Base-by-base conservation (phyloP, 2,888 invertebrate genomes). In the Cinara cedri region DNA sequence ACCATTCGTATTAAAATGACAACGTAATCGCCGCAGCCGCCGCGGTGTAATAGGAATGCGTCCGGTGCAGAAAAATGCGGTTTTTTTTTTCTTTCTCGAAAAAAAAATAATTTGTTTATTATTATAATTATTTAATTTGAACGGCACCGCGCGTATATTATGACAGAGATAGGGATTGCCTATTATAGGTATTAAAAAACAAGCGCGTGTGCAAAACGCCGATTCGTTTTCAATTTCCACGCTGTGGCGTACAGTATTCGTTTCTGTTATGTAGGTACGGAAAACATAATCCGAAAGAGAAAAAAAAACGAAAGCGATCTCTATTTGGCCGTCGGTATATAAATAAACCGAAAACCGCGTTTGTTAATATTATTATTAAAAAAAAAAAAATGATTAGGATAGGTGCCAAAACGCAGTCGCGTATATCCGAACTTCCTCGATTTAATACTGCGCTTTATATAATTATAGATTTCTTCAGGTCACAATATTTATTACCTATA, bases 1-100 rank as follows among this genome's bases (percentile, higher is more conserved):
- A 63, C 62, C 21, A 74, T 63, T 72, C 42, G 16, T n/a, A 49
- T 72, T 72, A 63, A 74, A 74, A 42, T 63, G 74, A 74, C 63
- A 74, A 63, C 74, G 62, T 74, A 63, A 63, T 63, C 21, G 16
- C 19, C 9, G 34, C 19, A 26, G 16, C n/a, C 9, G 34, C 19
- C 60, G 16, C n/a, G 3, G 14, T 54, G 34, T 19, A 34, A 54
- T 51, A 62, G 26, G 57, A 72, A 24, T 57, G 44, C 44, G 46
- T 19, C 57, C 46, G 44, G 13, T 46, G 72, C 46, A 72, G 19
- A 62, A 72, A 72, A 62, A 51, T 62, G 49, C 68, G 11, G 49
- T 72, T 46, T 60, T 60, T 72, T 46, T 1, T 1, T 1, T 42
- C 11, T n/a, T 9, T 21, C 0, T 14, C 11, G 0, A 24, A 34